phyloP scores from a whole-genome alignment of 2,797 vertebrate species.

The Buceros bicornis region DNA sequence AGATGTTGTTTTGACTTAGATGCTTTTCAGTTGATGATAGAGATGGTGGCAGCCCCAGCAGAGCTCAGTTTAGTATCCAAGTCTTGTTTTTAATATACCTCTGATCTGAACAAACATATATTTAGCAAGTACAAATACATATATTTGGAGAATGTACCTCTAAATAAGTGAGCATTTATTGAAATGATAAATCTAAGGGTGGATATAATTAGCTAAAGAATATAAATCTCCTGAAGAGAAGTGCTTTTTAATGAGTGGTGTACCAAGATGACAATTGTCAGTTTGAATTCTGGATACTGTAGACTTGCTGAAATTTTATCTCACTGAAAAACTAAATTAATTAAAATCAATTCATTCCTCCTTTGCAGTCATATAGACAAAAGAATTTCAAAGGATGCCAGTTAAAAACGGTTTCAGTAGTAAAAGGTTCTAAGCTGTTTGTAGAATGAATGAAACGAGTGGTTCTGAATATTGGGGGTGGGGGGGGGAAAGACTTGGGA shows the following conservation, averaged over 20 bases:
- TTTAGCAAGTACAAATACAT: neutral
- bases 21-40: neutral
- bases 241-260: neutral
- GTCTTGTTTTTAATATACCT: neutral
- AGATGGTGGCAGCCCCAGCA: neutral
- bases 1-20: fast-evolving
- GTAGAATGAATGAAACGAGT: neutral
- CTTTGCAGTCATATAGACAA: neutral
- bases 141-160: neutral
- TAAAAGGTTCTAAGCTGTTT: neutral
- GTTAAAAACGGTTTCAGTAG: neutral
- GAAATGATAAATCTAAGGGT: neutral
- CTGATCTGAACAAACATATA: neutral
- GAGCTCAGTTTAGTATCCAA: neutral
- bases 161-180: neutral
- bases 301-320: neutral
- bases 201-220: neutral
- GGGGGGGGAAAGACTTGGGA: neutral
- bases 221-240: neutral
- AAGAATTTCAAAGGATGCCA: neutral
- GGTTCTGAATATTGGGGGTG: neutral
- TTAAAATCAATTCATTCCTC: neutral
- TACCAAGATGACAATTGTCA: neutral
- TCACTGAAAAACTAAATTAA: neutral
- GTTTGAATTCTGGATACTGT: neutral